Evolutionary conservation across 2,797 vertebrate species (phyloP).

Genomic region (Urophycis tenuis): DNA sequence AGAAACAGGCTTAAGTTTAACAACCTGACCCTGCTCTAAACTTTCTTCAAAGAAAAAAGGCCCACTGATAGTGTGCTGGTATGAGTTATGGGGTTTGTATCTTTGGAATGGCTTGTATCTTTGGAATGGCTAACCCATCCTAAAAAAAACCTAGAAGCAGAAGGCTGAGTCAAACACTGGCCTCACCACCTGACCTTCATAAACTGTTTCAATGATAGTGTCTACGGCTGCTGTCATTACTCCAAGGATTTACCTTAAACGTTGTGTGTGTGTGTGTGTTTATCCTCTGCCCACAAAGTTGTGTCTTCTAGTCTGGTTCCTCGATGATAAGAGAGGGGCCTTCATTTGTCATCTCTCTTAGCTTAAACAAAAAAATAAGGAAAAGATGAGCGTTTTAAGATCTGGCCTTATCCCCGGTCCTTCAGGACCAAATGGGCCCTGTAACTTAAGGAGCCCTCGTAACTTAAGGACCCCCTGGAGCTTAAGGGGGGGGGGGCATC

Average conservation of each 20-base stretch:
- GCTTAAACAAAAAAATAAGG: not conserved
- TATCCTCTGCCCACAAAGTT: slow-evolving; percentile 42
- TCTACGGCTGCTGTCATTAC: slow-evolving; percentile 21
- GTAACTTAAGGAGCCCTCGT: slow-evolving; percentile 13
- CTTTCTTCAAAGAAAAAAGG: slow-evolving; percentile 40
- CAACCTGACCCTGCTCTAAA: slow-evolving; percentile 4
- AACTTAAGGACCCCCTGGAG: slow-evolving; percentile 14
- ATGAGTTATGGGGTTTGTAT: slow-evolving; percentile 7
- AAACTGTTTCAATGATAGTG: not conserved
- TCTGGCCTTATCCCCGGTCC: not conserved
- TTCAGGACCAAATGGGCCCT: slow-evolving; percentile 1
- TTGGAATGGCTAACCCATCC: not conserved
- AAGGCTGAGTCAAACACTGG: not conserved
- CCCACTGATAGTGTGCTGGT: slow-evolving; percentile 13
- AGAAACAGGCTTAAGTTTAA: slow-evolving; percentile 27
- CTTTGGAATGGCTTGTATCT: not conserved
- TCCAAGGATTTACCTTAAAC: slow-evolving; percentile 42
- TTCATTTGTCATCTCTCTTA: not conserved
- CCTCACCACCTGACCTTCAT: not conserved
- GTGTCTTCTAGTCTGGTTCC: slow-evolving; percentile 16
- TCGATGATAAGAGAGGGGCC: slow-evolving; percentile 14
- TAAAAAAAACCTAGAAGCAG: too few relatives aligned
- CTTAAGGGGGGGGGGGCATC: not conserved
- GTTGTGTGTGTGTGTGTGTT: slow-evolving; percentile 46
- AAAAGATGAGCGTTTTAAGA: not conserved